A percentile compares a stretch with the other conserved stretches of the same genome.
phyloP scores from a whole-genome alignment of 1,140 invertebrate species.

The Yoshiicerus persimilis region DNA sequence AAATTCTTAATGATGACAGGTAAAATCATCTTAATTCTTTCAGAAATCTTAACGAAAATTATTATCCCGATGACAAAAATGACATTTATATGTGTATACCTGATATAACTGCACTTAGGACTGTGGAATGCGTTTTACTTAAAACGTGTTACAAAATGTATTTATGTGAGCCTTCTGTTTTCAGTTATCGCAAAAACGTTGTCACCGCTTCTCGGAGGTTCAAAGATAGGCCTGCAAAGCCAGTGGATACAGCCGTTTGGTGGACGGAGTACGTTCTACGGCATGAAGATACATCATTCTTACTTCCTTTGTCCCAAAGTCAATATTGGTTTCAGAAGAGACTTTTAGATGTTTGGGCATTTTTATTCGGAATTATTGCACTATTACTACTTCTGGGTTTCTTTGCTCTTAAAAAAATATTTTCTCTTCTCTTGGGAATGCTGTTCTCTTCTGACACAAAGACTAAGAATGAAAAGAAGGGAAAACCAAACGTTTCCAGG shows the following conservation, averaged over 20 bases:
- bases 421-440: neutral
- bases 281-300: conserved; percentile 28
- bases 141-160: neutral
- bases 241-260: conserved; percentile 42
- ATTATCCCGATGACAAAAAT: too few species aligned
- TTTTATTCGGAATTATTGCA: neutral
- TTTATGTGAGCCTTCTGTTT: neutral
- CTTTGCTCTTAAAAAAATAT: neutral
- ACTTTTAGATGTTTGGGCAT: conserved; percentile 41
- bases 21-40: neutral
- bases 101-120: neutral
- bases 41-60: too few species aligned
- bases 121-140: too few species aligned
- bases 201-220: neutral
- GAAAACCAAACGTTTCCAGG: neutral
- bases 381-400: neutral
- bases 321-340: conserved; percentile 36
- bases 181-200: conserved; percentile 29
- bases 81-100: neutral
- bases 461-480: neutral
- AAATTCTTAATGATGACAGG: conserved; percentile 20
- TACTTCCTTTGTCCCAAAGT: conserved; percentile 1
- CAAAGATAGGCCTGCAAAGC: conserved; percentile 32
- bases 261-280: conserved; percentile 49
- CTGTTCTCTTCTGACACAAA: neutral